These are phyloP conservation scores for Illadopsis cleaveri DNA, from an alignment of 2,113 vertebrate genomes.

Conservation along the genomic window DNA sequence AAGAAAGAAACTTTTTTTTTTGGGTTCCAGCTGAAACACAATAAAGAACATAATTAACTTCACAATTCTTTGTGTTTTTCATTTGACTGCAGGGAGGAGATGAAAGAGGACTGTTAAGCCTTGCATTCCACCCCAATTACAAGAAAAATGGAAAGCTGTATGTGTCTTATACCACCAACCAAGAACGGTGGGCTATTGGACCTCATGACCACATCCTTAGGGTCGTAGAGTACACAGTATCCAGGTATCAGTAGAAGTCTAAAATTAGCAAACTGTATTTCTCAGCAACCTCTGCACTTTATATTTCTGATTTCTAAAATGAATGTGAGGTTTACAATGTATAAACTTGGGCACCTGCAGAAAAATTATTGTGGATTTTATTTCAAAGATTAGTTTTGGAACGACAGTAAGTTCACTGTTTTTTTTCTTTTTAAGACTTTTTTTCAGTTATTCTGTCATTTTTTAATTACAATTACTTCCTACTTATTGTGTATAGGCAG, in stretches of 20 bases:
- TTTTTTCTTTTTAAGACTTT: background rate
- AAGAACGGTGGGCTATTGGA: constrained; percentile 97
- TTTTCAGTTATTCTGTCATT: background rate
- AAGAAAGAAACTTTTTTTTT: constrained; percentile 76
- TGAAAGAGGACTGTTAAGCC: constrained; percentile 99
- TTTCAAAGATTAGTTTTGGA: background rate
- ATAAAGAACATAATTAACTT: constrained; percentile 97
- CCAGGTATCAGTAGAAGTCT: constrained; percentile 79
- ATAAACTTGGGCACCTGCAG: background rate
- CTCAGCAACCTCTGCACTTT: background rate
- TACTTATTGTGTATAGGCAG: background rate
- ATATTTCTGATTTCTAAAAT: background rate
- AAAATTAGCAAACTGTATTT: background rate
- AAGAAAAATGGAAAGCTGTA: constrained; percentile 99
- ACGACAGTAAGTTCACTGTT: background rate
- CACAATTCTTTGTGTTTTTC: constrained; percentile 95
- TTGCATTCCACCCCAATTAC: constrained; percentile 99
- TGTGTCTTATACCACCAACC: constrained; percentile 99
- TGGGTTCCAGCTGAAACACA: constrained; percentile 83
- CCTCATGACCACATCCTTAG: constrained; percentile 99
- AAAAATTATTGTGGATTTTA: background rate
- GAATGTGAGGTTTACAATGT: background rate
- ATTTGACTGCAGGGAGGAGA: constrained; percentile 99
- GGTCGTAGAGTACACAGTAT: constrained; percentile 98
- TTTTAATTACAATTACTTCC: background rate